Evolutionary conservation across 2,113 vertebrate genomes (phyloP).

Genomic region (Lutjanus erythropterus): DNA sequence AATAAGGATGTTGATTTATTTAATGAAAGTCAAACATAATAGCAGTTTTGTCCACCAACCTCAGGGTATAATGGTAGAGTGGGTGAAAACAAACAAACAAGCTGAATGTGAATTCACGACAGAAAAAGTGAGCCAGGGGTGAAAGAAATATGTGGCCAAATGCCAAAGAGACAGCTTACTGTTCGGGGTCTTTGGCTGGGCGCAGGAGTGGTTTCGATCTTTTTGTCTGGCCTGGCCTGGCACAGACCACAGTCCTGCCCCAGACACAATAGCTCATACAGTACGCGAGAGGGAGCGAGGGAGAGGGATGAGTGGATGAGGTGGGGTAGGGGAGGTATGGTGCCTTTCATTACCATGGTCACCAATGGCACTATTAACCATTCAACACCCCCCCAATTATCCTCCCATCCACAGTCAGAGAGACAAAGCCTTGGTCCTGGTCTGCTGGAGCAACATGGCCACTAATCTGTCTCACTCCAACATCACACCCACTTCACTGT

Average conservation of each 20-base stretch:
- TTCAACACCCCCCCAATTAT: constrained; percentile 85
- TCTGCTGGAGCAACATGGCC: constrained; percentile 83
- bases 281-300: constrained; percentile 48
- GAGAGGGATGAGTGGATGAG: constrained; percentile 60
- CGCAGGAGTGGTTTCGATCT: constrained; percentile 80
- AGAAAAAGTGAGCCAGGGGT: constrained; percentile 50
- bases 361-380: constrained; percentile 86
- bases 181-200: constrained; percentile 77
- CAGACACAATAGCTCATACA: constrained; percentile 86
- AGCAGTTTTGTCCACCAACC: constrained; percentile 32
- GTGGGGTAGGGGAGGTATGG: constrained; percentile 73
- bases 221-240: constrained; percentile 83
- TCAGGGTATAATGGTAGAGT: constrained; percentile 50
- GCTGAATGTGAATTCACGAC: constrained; percentile 64
- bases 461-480: constrained; percentile 80
- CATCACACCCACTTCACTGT: constrained; percentile 80
- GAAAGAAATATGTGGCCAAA: constrained; percentile 72
- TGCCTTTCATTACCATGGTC: constrained; percentile 87
- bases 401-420: constrained; percentile 80
- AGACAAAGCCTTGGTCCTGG: constrained; percentile 82
- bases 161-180: constrained; percentile 84
- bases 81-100: constrained; percentile 75
- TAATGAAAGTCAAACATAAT: constrained; percentile 27
- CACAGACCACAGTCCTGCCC: constrained; percentile 73
- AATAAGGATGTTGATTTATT: constrained; percentile 34